Evolutionary conservation across 1,140 invertebrate genomes (phyloP).

Genomic region (Meloidogyne chitwoodi): DNA sequence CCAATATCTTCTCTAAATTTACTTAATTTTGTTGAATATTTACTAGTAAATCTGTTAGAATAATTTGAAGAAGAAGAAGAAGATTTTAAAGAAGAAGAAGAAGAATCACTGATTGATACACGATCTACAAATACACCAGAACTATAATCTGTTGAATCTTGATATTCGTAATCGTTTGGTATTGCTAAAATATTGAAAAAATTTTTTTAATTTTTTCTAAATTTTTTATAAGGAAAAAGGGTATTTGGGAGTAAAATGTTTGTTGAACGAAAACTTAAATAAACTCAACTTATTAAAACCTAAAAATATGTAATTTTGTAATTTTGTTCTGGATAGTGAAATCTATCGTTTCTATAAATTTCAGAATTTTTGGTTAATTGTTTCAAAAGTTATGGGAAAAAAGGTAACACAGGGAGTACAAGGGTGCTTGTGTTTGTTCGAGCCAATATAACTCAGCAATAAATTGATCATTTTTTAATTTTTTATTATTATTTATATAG

Average conservation of each 20-base stretch:
- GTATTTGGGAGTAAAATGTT: background rate
- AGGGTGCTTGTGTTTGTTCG: too few species aligned
- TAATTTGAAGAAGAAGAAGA: background rate
- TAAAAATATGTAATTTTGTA: background rate
- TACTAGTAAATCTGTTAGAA: background rate
- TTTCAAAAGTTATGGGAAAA: background rate
- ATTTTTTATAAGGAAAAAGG: too few species aligned
- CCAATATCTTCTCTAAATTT: background rate
- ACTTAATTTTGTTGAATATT: background rate
- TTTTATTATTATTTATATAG: too few species aligned
- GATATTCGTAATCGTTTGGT: background rate
- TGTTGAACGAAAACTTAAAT: background rate
- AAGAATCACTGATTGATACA: background rate
- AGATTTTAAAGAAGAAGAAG: background rate
- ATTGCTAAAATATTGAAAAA: background rate
- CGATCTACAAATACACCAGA: conserved; percentile 20
- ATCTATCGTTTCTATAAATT: background rate
- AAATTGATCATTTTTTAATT: too few species aligned
- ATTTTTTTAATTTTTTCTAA: too few species aligned
- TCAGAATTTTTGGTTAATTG: background rate
- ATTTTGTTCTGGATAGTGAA: background rate
- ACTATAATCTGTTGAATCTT: conserved; percentile 17
- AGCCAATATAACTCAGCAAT: too few species aligned
- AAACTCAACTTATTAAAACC: background rate
- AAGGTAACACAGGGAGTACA: background rate